phyloP scores from a whole-genome alignment of 2,113 vertebrate genomes.

The Pseudorectes ferrugineus region DNA sequence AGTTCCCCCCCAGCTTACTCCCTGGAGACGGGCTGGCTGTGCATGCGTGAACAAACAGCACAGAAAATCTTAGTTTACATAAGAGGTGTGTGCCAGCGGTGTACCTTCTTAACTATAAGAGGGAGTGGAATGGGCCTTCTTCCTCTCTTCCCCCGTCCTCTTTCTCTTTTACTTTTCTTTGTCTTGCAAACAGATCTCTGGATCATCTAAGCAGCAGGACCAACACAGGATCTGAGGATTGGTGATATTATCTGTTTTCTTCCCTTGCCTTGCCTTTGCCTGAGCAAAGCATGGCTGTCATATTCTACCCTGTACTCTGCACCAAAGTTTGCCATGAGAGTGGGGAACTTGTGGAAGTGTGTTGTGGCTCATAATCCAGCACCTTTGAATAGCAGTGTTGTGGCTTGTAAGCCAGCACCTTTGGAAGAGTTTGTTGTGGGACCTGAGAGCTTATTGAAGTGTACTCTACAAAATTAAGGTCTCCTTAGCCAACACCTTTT shows the following conservation, averaged over 20 bases:
- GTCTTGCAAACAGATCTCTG: not conserved
- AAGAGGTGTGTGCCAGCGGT: not conserved
- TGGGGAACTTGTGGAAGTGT: not conserved
- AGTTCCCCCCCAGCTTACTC: not conserved
- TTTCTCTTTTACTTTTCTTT: not conserved
- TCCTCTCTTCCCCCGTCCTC: accelerated
- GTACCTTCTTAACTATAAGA: not conserved
- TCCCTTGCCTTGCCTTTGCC: not conserved
- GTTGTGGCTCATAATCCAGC: too few species aligned
- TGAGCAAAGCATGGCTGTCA: not conserved
- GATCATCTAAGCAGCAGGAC: not conserved
- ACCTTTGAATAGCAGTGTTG: not conserved
- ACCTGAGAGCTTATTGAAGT: not conserved
- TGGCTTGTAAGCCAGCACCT: not conserved
- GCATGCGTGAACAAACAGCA: not conserved
- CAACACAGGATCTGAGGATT: not conserved
- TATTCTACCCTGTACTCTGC: accelerated
- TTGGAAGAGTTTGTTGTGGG: not conserved
- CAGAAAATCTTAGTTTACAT: not conserved
- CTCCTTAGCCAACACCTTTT: not conserved
- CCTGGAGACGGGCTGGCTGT: not conserved
- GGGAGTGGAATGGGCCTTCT: accelerated
- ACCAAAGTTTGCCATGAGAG: not conserved
- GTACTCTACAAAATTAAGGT: not conserved
- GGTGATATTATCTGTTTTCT: not conserved